Evolutionary conservation across 1,140 invertebrate genomes (phyloP), one percentile per base, ranked within the genome.

Genomic region (Eumaeus atala): DNA sequence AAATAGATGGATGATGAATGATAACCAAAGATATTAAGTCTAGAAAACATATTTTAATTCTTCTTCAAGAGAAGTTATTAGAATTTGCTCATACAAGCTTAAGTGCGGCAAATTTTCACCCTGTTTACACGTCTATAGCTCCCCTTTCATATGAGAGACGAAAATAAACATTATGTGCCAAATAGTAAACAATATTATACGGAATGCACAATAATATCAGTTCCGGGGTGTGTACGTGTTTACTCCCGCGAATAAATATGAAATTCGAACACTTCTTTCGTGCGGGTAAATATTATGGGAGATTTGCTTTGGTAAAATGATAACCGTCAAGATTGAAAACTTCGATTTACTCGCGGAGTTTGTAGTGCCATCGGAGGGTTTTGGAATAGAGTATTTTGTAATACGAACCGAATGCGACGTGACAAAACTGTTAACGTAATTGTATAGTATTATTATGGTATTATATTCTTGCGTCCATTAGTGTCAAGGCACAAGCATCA

Each of bases 141-240:
- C 84, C 82, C 84, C 84, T 85, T 84, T 87, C 80, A 81, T 84
- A 87, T 84, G 74, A 82, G 75, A 87, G 76, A 69, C 84, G 80
- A 87, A 77, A 83, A 87, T 82, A 87, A 87, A 87, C 79, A 87
- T 68, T 84, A 87, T 85, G 84, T 87, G 84, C 71, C 82, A 87
- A 87, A 84, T 76, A 85, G 82, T 78, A 87, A 87, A 87, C 84
- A 87, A 87, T 87, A 87, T 87, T 87, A 87, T 87, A 85, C 84
- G 81, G 81, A 84, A 85, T 87, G 84, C 84, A 87, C 84, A 87
- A 87, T 85, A 87, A 87, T 87, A 87, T 87, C 80, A 84, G 77
- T 87, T 84, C 84, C 81, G 80, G 67, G 66, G 73, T 67, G 70
- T 72, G 76, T 65, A 68, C 68, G 72, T 84, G 77, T 87, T 84